phyloP scores from a whole-genome alignment of 1,140 invertebrate genomes.

The Bicyclus anynana region DNA sequence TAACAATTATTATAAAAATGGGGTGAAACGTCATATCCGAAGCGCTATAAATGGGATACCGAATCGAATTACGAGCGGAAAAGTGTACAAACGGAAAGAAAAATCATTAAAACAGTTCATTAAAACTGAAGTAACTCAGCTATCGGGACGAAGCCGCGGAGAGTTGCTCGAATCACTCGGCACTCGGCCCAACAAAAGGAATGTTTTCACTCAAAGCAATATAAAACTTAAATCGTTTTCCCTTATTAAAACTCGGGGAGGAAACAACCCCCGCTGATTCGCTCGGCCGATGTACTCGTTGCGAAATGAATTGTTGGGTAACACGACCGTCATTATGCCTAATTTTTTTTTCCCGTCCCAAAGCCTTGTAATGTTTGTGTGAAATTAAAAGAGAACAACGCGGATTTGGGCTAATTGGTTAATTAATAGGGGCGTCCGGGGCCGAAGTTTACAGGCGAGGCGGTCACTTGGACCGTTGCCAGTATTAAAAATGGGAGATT shows the following conservation, averaged over 20 bases:
- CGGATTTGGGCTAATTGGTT: conserved; percentile 64
- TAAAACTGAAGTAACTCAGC: conserved; percentile 16
- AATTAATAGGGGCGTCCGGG: conserved; percentile 57
- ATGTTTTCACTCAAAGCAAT: conserved; percentile 29
- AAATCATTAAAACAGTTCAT: conserved; percentile 20
- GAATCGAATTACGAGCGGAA: neutral
- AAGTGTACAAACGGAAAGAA: conserved; percentile 5
- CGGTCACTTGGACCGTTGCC: conserved; percentile 49
- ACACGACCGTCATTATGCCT: conserved; percentile 38
- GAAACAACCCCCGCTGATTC: conserved; percentile 39
- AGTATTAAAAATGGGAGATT: conserved; percentile 43
- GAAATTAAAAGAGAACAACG: conserved; percentile 60
- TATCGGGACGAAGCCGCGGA: conserved; percentile 10
- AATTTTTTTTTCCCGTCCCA: conserved; percentile 31
- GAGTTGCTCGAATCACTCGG: conserved; percentile 9
- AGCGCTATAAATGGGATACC: neutral
- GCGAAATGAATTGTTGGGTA: conserved; percentile 42
- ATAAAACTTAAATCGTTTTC: conserved; percentile 36
- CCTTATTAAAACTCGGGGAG: conserved; percentile 43
- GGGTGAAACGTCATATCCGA: neutral
- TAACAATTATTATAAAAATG: neutral
- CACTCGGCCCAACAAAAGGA: conserved; percentile 30
- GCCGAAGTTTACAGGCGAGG: conserved; percentile 49
- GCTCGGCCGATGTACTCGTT: conserved; percentile 31
- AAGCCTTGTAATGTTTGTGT: conserved; percentile 43